A percentile compares a stretch with the other conserved stretches of the same genome.
Evolutionary conservation across 2,113 vertebrate genomes (phyloP).

Genomic region (Pimephales promelas): DNA sequence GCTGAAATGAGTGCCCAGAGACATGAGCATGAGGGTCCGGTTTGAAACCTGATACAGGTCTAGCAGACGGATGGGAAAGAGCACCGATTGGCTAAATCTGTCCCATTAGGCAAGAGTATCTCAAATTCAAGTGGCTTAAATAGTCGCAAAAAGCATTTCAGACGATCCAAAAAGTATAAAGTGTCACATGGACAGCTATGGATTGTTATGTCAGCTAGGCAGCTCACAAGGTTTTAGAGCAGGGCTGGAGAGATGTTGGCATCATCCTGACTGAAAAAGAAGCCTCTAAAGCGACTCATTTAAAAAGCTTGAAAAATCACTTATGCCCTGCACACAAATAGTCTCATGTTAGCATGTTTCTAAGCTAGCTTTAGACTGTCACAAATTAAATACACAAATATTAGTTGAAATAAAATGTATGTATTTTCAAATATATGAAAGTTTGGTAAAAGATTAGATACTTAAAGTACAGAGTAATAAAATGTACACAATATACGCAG

Average conservation of each 20-base stretch:
- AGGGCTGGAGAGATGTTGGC: no score
- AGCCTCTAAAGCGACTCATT: not conserved
- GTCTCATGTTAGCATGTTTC: not conserved
- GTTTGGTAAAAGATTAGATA: not conserved
- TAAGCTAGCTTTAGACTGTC: not conserved
- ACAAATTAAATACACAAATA: not conserved
- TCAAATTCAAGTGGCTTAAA: not conserved
- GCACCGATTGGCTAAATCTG: conserved; percentile 25
- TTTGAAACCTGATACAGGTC: conserved; percentile 25
- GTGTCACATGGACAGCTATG: not conserved
- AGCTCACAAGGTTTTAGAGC: no score
- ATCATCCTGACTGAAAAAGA: not conserved
- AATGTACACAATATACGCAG: not conserved
- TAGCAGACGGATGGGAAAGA: not conserved
- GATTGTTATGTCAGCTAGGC: no score
- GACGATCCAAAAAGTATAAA: not conserved
- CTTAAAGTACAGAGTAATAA: not conserved
- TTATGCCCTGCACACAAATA: not conserved
- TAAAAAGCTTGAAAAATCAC: not conserved
- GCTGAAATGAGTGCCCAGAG: conserved; percentile 15
- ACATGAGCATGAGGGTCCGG: conserved; percentile 12
- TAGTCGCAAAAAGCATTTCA: not conserved
- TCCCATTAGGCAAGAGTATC: conserved; percentile 4
- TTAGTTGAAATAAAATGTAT: not conserved
- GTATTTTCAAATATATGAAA: not conserved